These are phyloP conservation scores for Cirrhinus molitorella DNA, from an alignment of 2,797 vertebrate genomes.

Conservation along the genomic window DNA sequence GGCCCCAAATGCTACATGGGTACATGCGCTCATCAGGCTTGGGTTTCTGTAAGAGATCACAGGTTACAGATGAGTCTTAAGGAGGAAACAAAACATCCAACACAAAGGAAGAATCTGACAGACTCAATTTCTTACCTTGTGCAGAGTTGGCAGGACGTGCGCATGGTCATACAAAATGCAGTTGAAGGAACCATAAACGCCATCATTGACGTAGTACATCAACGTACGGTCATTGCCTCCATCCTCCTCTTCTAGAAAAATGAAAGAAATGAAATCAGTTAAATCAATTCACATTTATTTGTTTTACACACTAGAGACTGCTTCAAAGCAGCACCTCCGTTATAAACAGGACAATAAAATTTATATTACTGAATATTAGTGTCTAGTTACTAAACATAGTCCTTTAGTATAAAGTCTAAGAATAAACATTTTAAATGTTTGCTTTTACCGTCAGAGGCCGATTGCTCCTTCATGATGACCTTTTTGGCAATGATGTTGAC, in stretches of 20 bases:
- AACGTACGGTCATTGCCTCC: conserved; percentile 85
- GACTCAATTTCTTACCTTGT: conserved; percentile 81
- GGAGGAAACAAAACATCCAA: not conserved
- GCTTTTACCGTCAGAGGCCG: conserved; percentile 80
- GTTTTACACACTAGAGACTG: not conserved
- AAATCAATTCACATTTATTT: not conserved
- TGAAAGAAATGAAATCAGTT: not conserved
- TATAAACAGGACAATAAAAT: not conserved
- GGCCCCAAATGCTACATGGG: conserved; percentile 96
- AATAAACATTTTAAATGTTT: not conserved
- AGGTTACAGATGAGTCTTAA: not conserved
- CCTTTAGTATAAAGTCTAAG: not conserved
- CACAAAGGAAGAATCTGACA: not conserved
- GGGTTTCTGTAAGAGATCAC: conserved; percentile 79
- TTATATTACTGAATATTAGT: not conserved
- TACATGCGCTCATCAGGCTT: conserved; percentile 92
- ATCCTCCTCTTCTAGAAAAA: conserved; percentile 87
- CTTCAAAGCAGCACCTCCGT: not conserved
- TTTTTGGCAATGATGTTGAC: conserved; percentile 98
- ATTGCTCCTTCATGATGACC: conserved; percentile 88
- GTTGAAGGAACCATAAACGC: conserved; percentile 97
- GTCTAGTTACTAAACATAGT: not conserved
- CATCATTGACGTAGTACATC: conserved; percentile 99
- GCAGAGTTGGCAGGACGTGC: conserved; percentile 87
- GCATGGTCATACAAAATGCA: conserved; percentile 96